A percentile compares a stretch with the other conserved stretches of the same genome.
phyloP scores from a whole-genome alignment of 1,140 invertebrate species.

The Heliconius hermathena region DNA sequence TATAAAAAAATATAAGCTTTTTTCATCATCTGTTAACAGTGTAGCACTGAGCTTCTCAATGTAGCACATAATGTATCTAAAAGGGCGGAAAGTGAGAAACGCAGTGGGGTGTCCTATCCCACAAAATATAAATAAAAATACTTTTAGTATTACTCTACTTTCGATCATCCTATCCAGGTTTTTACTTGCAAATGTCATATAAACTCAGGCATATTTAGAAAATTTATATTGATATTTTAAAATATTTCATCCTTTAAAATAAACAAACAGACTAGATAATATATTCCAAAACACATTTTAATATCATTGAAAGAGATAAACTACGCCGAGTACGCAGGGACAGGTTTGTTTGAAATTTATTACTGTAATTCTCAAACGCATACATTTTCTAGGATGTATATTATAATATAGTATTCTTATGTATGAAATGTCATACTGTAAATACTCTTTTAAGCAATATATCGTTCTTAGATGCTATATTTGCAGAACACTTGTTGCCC shows the following conservation, averaged over 20 bases:
- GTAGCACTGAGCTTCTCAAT: background rate
- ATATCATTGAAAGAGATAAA: conserved; percentile 4
- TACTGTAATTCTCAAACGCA: background rate
- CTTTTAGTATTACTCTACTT: no score
- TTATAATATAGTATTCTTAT: conserved; percentile 23
- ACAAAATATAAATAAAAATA: background rate
- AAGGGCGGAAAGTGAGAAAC: background rate
- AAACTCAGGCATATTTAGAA: no score
- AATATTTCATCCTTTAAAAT: no score
- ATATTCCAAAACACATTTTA: background rate
- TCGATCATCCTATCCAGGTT: no score
- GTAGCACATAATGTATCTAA: background rate
- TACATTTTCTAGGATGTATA: conserved; percentile 21
- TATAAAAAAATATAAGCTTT: background rate
- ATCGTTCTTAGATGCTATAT: conserved; percentile 33
- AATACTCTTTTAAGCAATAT: conserved; percentile 28
- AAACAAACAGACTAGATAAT: background rate
- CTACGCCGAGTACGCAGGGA: background rate
- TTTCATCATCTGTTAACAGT: background rate
- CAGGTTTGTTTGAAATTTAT: background rate
- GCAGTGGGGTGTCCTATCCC: background rate
- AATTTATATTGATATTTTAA: no score
- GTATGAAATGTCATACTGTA: conserved; percentile 29
- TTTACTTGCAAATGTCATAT: no score
- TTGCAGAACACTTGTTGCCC: conserved; percentile 62